These are phyloP conservation scores for Phorcus lineatus DNA, from an alignment of 2,888 invertebrate genomes.

Conservation along the genomic window DNA sequence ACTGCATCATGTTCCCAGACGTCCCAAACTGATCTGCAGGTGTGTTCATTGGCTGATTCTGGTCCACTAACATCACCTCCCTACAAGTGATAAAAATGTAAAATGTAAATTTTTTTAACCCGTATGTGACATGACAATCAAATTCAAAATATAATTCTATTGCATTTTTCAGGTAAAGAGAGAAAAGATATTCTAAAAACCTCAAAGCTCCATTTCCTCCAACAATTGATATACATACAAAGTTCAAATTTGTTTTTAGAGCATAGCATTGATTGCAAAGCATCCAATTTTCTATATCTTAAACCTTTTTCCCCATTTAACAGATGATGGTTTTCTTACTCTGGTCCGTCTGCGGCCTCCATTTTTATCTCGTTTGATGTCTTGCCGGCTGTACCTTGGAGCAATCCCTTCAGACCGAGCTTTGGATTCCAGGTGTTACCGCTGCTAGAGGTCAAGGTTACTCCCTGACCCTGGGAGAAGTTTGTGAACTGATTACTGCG, in stretches of 20 bases:
- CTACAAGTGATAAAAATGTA: background rate
- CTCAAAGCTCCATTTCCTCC: no score
- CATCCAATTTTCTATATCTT: no score
- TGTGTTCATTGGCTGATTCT: background rate
- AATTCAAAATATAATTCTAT: no score
- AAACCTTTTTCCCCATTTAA: no score
- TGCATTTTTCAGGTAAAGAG: no score
- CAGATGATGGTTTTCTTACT: background rate
- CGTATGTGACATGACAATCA: no score
- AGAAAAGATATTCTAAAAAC: no score
- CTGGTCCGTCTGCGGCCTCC: background rate
- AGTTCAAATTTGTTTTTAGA: no score
- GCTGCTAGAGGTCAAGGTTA: background rate
- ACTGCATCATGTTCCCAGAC: background rate
- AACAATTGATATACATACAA: no score
- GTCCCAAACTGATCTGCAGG: background rate
- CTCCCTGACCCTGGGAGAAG: background rate
- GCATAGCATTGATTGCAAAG: no score
- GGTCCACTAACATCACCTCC: background rate
- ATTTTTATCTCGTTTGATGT: background rate
- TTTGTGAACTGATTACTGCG: constrained; percentile 39
- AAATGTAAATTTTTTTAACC: no score
- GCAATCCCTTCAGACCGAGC: background rate
- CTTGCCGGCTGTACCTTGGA: background rate
- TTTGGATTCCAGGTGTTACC: no score